Base-by-base conservation (phyloP, 2,113 vertebrate species). In the Peromyscus californicus region DNA sequence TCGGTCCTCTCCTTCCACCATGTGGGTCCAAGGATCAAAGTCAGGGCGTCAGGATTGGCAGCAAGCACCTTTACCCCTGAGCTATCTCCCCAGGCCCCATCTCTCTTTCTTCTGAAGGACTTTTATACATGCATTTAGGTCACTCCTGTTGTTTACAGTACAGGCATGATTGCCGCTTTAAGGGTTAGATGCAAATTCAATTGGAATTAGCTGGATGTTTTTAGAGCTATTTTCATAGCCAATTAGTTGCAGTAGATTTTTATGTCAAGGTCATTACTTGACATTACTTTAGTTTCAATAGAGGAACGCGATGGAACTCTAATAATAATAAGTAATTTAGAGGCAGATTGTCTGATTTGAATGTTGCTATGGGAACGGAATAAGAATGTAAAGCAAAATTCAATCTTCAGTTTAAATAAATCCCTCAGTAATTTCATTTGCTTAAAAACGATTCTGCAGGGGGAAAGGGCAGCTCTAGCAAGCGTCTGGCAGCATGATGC, bases 351-450 rank as follows among this genome's bases (percentile, higher is more conserved):
- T 98, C 97, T 98, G 98, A 97, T 98, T 98, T 98, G 97, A 98
- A 98, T 96, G 99, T 99, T 99, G 98, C 99, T 98, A 98, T 99
- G 98, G 99, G 97, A 99, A 99, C 99, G 79, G 85, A 96, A 98
- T 98, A 96, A 97, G 98, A 98, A 98, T 97, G 91, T 98, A 97
- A 98, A 97, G 96, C 95, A 94, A 93, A 98, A 98, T 98, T 98
- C 97, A 99, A 97, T 98, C 92, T 98, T 98, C 98, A 98, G 95
- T 98, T 98, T 98, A 98, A 98, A 98, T 97, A 98, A 98, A 98
- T 98, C 93, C 91, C 65, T 65, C 90, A 97, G 92, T 98, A 98
- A 99, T 98, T 98, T 98, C 59, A 98, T 98, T 98, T 98, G 85
- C 98, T 98, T 98, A 97, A 98, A 97, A 98, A 92, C 96, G 92